Conservation (phyloP, 2,888 invertebrate genomes). For the Sinohyriopsis cumingii region DNA sequence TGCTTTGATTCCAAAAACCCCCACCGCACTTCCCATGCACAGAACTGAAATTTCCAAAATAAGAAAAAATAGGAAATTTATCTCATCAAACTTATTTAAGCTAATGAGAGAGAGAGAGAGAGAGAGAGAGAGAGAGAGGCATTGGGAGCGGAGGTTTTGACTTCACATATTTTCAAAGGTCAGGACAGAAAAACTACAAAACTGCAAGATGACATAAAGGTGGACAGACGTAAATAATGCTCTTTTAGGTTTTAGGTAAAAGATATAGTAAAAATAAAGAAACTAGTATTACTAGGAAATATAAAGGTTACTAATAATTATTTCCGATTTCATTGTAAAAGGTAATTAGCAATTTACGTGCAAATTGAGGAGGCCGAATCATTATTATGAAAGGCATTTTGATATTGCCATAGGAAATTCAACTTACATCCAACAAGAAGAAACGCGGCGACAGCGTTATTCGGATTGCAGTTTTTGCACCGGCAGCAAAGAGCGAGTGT, state of each 20-base stretch:
- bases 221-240: too few species aligned
- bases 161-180: neutral
- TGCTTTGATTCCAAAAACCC: slow-evolving; percentile 56
- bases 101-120: neutral
- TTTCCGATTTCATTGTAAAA: too few species aligned
- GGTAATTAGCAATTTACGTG: too few species aligned
- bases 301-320: too few species aligned
- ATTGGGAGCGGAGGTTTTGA: too few species aligned
- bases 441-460: slow-evolving; percentile 49
- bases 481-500: slow-evolving; percentile 63
- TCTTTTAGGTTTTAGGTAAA: too few species aligned
- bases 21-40: slow-evolving; percentile 47
- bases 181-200: too few species aligned
- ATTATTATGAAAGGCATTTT: too few species aligned
- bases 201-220: too few species aligned
- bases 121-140: slow-evolving; percentile 8
- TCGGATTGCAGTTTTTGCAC: slow-evolving; percentile 56
- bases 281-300: too few species aligned
- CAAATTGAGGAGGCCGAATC: too few species aligned
- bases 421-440: slow-evolving; percentile 57
- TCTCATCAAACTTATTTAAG: neutral
- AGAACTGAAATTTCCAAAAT: slow-evolving; percentile 45
- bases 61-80: neutral
- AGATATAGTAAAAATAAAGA: too few species aligned
- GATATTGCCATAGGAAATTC: neutral